A percentile compares a stretch with the other conserved stretches of the same genome.
Evolutionary conservation across 2,888 invertebrate genomes (phyloP).

Genomic region (Drosophila barbarae): DNA sequence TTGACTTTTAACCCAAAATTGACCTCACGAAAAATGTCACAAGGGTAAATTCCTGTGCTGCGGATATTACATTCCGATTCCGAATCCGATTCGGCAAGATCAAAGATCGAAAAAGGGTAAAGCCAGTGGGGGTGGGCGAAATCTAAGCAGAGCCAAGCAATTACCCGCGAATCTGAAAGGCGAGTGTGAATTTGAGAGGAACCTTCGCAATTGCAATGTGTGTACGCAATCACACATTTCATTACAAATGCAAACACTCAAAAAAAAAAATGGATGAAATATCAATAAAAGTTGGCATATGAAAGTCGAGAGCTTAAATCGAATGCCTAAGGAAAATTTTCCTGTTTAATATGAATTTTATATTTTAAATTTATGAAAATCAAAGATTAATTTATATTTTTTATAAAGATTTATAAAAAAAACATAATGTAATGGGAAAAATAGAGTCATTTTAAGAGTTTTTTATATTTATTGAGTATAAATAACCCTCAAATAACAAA

Average conservation of each 20-base stretch:
- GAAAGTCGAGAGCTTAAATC: too few relatives aligned
- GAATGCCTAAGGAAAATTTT: too few relatives aligned
- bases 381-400: not conserved
- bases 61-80: constrained; percentile 15
- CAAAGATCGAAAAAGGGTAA: constrained; percentile 21
- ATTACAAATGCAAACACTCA: constrained; percentile 31
- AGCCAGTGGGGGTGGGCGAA: not conserved
- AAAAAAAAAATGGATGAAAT: not conserved
- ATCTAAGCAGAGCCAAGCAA: constrained; percentile 25
- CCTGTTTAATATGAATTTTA: not conserved
- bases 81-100: constrained; percentile 31
- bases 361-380: not conserved
- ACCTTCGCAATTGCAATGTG: constrained; percentile 36
- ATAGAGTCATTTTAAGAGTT: too few relatives aligned
- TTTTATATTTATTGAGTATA: not conserved
- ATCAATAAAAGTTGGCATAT: not conserved
- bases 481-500: not conserved
- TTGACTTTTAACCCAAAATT: not conserved
- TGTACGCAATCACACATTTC: constrained; percentile 30
- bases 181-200: constrained; percentile 40
- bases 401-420: not conserved
- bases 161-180: constrained; percentile 33
- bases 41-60: constrained; percentile 5
- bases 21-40: not conserved
- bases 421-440: not conserved